Conservation (phyloP, 92 coral and sea anemone genomes). For the Chrysogorgia sp. region DNA sequence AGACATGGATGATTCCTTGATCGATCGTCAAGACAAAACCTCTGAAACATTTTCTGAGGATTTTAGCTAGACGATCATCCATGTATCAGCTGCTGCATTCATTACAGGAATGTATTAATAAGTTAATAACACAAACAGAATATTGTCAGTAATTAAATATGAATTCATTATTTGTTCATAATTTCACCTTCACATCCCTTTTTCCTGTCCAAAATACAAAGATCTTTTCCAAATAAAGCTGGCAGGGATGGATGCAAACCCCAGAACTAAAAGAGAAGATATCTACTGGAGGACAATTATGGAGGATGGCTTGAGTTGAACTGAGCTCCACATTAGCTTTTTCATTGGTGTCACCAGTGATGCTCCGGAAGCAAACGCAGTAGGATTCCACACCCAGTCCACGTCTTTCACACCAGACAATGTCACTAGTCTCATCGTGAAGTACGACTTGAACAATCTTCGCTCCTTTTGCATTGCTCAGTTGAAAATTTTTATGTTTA, state of each 20-base stretch:
- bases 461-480: constrained; percentile 88
- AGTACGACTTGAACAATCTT: constrained; percentile 62
- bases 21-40: too few relatives aligned
- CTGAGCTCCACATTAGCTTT: constrained; percentile 59
- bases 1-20: too few relatives aligned
- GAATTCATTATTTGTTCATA: not conserved
- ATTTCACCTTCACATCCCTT: constrained; percentile 72
- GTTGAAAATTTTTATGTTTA: constrained; percentile 72
- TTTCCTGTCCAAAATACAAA: constrained; percentile 81
- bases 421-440: constrained; percentile 67
- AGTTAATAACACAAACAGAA: too few relatives aligned
- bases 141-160: too few relatives aligned
- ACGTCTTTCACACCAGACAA: constrained; percentile 97
- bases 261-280: constrained; percentile 65
- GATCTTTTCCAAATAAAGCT: constrained; percentile 63
- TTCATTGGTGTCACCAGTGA: constrained; percentile 56
- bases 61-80: too few relatives aligned
- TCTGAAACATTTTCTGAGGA: too few relatives aligned
- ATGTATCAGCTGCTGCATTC: too few relatives aligned
- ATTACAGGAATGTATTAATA: too few relatives aligned
- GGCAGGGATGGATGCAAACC: constrained; percentile 74
- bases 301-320: constrained; percentile 81
- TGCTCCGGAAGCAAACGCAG: constrained; percentile 82
- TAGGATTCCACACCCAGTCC: constrained; percentile 64
- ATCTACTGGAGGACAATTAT: constrained; percentile 80